Conservation (phyloP, 2,113 vertebrate species). For the Archocentrus centrarchus region DNA sequence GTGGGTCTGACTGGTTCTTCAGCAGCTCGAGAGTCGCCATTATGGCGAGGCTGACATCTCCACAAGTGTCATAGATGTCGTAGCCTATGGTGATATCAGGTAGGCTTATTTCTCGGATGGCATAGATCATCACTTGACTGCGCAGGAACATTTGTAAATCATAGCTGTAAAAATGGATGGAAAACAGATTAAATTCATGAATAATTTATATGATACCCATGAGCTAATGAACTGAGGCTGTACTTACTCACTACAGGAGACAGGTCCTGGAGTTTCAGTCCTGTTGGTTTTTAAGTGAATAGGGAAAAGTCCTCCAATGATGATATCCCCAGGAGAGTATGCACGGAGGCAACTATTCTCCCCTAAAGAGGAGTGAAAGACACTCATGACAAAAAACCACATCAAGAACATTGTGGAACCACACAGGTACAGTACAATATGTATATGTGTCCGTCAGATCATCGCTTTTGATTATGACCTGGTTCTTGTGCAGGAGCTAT, state of each 20-base stretch:
- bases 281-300: conserved; percentile 35
- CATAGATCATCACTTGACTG: conserved; percentile 69
- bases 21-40: conserved; percentile 53
- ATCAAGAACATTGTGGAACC: conserved; percentile 33
- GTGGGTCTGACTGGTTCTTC: neutral
- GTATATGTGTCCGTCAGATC: neutral
- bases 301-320: conserved; percentile 74
- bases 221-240: neutral
- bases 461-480: neutral
- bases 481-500: neutral
- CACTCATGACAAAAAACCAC: neutral
- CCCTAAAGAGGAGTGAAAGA: neutral
- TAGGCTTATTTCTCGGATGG: conserved; percentile 68
- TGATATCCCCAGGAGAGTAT: conserved; percentile 55
- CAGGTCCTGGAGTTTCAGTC: neutral
- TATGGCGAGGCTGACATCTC: conserved; percentile 53
- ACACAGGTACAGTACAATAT: too few species aligned
- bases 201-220: neutral
- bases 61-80: conserved; percentile 75
- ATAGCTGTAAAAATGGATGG: conserved; percentile 30
- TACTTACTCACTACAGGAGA: conserved; percentile 52
- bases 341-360: neutral
- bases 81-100: conserved; percentile 70
- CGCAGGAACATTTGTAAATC: conserved; percentile 15
- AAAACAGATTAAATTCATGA: neutral